phyloP scores from a whole-genome alignment of 2,113 vertebrate species.

The Mustela lutreola region DNA sequence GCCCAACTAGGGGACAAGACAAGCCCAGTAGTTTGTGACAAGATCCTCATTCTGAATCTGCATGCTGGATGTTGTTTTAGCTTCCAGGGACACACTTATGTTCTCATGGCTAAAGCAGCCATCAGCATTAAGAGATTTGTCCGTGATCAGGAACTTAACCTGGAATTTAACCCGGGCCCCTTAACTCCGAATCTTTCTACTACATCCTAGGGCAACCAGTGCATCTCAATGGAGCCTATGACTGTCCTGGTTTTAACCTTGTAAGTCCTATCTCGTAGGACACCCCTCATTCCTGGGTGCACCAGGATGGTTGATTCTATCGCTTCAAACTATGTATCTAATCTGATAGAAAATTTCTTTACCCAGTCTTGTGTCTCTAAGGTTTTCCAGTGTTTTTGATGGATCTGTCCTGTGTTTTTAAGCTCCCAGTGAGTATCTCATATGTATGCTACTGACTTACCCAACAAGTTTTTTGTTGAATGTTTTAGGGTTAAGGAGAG shows the following conservation, averaged over 20 bases:
- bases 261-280: background rate
- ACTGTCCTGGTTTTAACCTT: background rate
- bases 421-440: background rate
- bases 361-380: background rate
- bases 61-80: background rate
- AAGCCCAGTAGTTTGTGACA: background rate
- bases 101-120: background rate
- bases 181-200: background rate
- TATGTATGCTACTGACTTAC: background rate
- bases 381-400: conserved; percentile 3
- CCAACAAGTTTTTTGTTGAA: background rate
- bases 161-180: background rate
- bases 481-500: background rate
- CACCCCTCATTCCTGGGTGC: background rate
- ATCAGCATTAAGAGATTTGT: background rate
- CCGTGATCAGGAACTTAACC: background rate
- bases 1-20: background rate
- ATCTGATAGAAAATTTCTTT: background rate
- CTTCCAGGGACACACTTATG: background rate
- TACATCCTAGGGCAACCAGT: background rate
- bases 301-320: background rate
- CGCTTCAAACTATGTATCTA: conserved; percentile 13
- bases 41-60: background rate
- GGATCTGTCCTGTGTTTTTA: background rate
- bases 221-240: background rate